Base-by-base conservation (phyloP, 2,113 vertebrate species). In the Turdus rufiventris region DNA sequence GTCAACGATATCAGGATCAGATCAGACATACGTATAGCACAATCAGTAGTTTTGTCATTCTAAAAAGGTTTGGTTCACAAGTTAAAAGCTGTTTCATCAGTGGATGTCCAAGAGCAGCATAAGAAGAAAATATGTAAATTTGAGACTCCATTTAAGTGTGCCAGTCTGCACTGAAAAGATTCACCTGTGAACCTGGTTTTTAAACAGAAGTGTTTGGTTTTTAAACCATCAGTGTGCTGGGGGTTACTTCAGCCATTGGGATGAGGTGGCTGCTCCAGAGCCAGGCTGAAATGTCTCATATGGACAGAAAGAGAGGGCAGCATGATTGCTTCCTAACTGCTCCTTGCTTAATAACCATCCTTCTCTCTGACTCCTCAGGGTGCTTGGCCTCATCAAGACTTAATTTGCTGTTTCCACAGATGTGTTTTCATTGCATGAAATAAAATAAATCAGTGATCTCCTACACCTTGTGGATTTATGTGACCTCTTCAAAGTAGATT, bases 321-420 rank as follows among this genome's bases (percentile, higher is more conserved):
- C 65, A 24, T 92, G 76, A 87, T 95, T 95, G 73, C 89, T 96
- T 92, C 85, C 88, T 86, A 93, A 80, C 82, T 84, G 63, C 56
- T 91, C 33, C 75, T 84, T 96, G 65, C 70, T 67, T 87, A 91
- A 71, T 88, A 85, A 78, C 14, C 48, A 77, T 83, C 36, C 79
- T 94, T 96, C 36, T 71, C 70, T 71, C 56, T 61, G 34, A 72
- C 50, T 92, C 54, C 36, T 96, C 57, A 29, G 92, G 88, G 75
- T 80, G 81, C 78, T 88, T 96, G 79, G 92, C 67, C 33, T 85
- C 62, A 92, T 88, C 85, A 86, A 10, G 6, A 82, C 68, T 84
- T 96, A 68, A 93, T 94, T 81, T 96, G 42, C 60, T 88, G 51
- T 93, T 93, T 70, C 77, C 83, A 84, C 61, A 83, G 63, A 88